Conservation (phyloP, 2,113 vertebrate genomes). For the Reinhardtius hippoglossoides region DNA sequence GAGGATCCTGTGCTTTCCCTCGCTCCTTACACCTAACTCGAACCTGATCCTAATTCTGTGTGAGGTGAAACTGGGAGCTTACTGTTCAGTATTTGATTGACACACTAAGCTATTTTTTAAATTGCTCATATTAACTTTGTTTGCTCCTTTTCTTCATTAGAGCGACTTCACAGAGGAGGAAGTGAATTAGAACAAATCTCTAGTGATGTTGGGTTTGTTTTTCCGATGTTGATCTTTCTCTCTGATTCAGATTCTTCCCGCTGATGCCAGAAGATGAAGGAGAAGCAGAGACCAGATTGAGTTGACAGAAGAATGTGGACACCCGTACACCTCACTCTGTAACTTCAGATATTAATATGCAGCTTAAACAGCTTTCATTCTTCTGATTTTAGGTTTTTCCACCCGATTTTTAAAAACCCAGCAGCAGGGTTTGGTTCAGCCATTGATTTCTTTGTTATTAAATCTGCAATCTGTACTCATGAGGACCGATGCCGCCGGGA, state of each 20-base stretch:
- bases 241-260: background rate
- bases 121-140: slow-evolving; percentile 8
- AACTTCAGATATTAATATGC: background rate
- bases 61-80: background rate
- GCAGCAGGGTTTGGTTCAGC: too few species aligned
- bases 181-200: background rate
- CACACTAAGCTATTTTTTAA: slow-evolving; percentile 28
- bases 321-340: background rate
- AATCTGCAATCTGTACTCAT: too few species aligned
- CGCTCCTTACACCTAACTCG: too few species aligned
- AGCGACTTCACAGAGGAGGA: background rate
- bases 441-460: too few species aligned
- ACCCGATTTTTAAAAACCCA: too few species aligned
- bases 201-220: slow-evolving; percentile 12
- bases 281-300: background rate
- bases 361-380: background rate
- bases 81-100: slow-evolving; percentile 19
- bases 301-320: background rate
- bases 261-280: slow-evolving; percentile 46
- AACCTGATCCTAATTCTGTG: too few species aligned
- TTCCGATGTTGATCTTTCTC: background rate
- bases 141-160: background rate
- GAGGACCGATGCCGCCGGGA: too few species aligned
- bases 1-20: too few species aligned
- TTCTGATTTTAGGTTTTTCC: background rate